phyloP scores from a whole-genome alignment of 2,113 vertebrate species.

The Ibidorhyncha struthersii region DNA sequence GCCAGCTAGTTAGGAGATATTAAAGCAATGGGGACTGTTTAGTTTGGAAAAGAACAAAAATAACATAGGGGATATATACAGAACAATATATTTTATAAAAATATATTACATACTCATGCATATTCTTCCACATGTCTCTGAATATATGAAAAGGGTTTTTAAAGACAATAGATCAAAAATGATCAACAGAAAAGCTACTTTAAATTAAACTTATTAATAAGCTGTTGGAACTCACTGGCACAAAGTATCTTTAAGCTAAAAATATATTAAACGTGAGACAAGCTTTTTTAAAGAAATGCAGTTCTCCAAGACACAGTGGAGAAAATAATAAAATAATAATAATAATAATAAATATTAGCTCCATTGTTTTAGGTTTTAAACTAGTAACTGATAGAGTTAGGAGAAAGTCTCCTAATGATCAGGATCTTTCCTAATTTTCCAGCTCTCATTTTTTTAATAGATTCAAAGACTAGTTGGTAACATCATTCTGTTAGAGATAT shows the following conservation, averaged over 20 bases:
- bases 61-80: background rate
- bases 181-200: background rate
- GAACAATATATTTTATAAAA: background rate
- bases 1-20: background rate
- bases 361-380: background rate
- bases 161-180: background rate
- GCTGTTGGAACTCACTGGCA: background rate
- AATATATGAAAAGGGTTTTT: background rate
- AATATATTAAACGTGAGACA: background rate
- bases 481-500: background rate
- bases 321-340: background rate
- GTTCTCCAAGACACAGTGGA: background rate
- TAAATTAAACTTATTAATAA: constrained; percentile 8
- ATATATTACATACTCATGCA: background rate
- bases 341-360: background rate
- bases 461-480: background rate
- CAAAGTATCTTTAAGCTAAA: background rate
- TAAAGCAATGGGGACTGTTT: background rate
- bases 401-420: background rate
- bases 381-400: background rate
- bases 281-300: background rate
- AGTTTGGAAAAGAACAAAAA: background rate
- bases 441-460: background rate
- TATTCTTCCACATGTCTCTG: background rate
- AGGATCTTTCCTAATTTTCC: background rate